Percentiles rank a stretch among this genome's conserved stretches.
These are phyloP conservation scores for Brotula barbata DNA, from an alignment of 2,797 vertebrate genomes.

Conservation along the genomic window DNA sequence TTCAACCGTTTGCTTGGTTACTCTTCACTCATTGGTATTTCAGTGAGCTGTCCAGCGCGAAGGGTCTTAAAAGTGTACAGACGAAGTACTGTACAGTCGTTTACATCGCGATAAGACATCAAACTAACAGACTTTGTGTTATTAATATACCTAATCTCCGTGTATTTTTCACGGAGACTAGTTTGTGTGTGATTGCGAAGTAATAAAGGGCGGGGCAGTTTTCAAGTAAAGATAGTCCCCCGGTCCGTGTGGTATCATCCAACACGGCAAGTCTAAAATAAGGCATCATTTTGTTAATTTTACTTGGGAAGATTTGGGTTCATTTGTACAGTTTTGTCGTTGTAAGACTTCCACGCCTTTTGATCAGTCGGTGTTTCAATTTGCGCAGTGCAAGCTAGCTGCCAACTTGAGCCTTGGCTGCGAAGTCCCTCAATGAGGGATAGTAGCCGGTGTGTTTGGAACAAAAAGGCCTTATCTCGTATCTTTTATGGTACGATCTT, in stretches of 20 bases:
- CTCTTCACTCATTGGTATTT: slow-evolving; percentile 11
- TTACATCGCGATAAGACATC: background rate
- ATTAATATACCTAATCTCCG: background rate
- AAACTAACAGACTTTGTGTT: background rate
- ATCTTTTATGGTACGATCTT: too few species aligned
- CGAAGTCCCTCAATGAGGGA: background rate
- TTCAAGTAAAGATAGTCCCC: slow-evolving; percentile 58
- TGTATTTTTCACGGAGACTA: slow-evolving; percentile 7
- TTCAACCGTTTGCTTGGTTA: background rate
- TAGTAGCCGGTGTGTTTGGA: too few species aligned
- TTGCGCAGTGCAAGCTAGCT: slow-evolving; percentile 49
- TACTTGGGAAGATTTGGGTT: background rate
- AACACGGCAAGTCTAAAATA: background rate
- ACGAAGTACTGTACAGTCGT: background rate
- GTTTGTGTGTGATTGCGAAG: slow-evolving; percentile 18
- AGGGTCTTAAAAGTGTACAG: slow-evolving; percentile 5
- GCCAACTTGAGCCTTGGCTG: slow-evolving; percentile 34
- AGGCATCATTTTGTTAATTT: background rate
- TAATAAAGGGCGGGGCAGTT: slow-evolving; percentile 71
- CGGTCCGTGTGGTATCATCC: slow-evolving; percentile 13
- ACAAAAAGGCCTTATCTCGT: too few species aligned
- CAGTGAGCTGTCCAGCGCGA: background rate
- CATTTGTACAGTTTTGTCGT: background rate
- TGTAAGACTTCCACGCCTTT: background rate
- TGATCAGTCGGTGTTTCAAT: background rate